Evolutionary conservation across 1,140 invertebrate genomes (phyloP).

Genomic region (Mercenaria mercenaria): DNA sequence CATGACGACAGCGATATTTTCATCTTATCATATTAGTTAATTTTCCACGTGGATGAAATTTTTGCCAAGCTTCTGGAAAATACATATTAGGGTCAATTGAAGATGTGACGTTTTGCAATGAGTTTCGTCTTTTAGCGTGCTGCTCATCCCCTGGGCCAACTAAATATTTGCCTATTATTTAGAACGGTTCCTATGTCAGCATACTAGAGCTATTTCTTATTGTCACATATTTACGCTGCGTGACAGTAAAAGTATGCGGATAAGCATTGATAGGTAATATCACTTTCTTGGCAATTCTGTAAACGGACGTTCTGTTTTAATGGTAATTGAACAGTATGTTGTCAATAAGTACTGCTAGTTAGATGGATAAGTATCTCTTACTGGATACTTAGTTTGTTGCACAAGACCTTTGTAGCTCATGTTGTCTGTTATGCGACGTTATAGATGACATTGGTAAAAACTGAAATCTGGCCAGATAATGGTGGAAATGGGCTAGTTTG

Average conservation of each 20-base stretch:
- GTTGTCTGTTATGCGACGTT: too few relatives aligned
- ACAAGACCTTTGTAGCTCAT: too few relatives aligned
- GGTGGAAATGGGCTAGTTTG: too few relatives aligned
- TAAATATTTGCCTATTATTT: constrained; percentile 29
- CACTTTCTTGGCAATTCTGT: too few relatives aligned
- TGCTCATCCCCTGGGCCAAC: constrained; percentile 14
- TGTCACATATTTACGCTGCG: neutral
- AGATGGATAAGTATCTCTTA: too few relatives aligned
- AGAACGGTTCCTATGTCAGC: neutral
- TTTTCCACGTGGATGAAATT: constrained; percentile 24
- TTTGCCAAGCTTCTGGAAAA: constrained; percentile 3
- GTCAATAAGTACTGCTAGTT: too few relatives aligned
- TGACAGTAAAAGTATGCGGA: neutral
- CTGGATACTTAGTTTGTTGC: too few relatives aligned
- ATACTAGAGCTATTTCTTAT: neutral
- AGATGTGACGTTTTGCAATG: neutral
- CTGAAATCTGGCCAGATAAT: too few relatives aligned
- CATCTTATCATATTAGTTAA: constrained; percentile 50
- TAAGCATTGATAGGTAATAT: too few relatives aligned
- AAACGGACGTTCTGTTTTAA: too few relatives aligned
- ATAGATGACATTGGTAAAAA: too few relatives aligned
- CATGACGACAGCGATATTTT: constrained; percentile 22
- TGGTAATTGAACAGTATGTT: too few relatives aligned
- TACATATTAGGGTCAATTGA: constrained; percentile 27
- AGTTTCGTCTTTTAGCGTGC: neutral